phyloP scores from a whole-genome alignment of 2,888 invertebrate genomes.

The Diogma glabrata region DNA sequence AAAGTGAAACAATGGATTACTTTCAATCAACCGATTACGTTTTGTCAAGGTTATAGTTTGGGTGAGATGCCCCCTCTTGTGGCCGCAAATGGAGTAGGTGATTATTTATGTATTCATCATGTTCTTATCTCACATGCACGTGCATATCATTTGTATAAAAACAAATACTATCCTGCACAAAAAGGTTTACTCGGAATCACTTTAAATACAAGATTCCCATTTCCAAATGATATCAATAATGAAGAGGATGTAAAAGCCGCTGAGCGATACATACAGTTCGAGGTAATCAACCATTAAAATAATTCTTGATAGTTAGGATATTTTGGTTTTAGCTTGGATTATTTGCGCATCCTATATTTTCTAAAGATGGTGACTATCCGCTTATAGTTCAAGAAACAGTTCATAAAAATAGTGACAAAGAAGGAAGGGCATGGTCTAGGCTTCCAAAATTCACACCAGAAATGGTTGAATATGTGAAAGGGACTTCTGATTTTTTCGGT shows the following conservation, averaged over 20 bases:
- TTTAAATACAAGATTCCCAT: constrained; percentile 23
- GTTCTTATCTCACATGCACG: constrained; percentile 42
- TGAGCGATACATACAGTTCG: too few relatives aligned
- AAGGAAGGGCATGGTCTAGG: constrained; percentile 27
- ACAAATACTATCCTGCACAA: constrained; percentile 18
- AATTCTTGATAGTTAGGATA: too few relatives aligned
- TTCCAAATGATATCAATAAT: constrained; percentile 19
- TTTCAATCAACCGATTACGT: constrained; percentile 43
- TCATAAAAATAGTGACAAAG: constrained; percentile 25
- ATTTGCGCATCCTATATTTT: constrained; percentile 29
- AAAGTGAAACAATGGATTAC: constrained; percentile 46
- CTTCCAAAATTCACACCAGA: constrained; percentile 17
- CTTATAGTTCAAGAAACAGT: constrained; percentile 26
- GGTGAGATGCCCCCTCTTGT: constrained; percentile 25
- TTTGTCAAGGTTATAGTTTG: constrained; percentile 39
- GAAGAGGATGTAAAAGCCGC: constrained; percentile 15
- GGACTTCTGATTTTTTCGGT: constrained; percentile 27
- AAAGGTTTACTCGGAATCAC: constrained; percentile 28
- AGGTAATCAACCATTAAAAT: too few relatives aligned
- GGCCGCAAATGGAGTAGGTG: constrained; percentile 36
- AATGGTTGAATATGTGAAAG: constrained; percentile 9
- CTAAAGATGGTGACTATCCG: constrained; percentile 28
- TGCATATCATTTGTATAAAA: constrained; percentile 30
- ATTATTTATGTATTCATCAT: constrained; percentile 41
- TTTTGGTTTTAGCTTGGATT: too few relatives aligned